These are phyloP conservation scores for Lasius fuliginosus DNA, from an alignment of 2,888 invertebrate species.

Conservation along the genomic window DNA sequence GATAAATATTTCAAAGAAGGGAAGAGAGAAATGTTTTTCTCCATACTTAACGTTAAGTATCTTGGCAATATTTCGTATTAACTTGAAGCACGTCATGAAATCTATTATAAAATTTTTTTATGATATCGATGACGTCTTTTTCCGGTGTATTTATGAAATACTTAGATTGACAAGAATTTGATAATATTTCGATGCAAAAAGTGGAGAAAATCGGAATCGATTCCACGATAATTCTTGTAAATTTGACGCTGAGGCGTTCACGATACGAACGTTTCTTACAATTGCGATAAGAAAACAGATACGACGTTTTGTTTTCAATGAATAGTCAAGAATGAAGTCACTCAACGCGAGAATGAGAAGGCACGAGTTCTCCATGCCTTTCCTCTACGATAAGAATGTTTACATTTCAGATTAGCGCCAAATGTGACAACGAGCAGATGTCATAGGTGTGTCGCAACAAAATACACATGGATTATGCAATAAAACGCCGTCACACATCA, in stretches of 20 bases:
- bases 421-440: constrained; percentile 34
- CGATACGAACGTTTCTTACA: not conserved
- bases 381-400: constrained; percentile 30
- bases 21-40: not conserved
- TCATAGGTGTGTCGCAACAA: constrained; percentile 35
- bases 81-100: not conserved
- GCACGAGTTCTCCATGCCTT: constrained; percentile 10
- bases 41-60: not conserved
- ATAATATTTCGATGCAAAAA: not conserved
- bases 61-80: not conserved
- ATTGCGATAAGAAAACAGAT: constrained; percentile 22
- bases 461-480: constrained; percentile 54
- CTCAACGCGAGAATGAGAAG: not conserved
- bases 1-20: not conserved
- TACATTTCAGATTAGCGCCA: constrained; percentile 20
- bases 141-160: not conserved
- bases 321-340: constrained; percentile 11
- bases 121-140: not conserved
- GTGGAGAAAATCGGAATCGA: not conserved
- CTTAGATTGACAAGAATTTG: not conserved
- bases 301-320: constrained; percentile 32
- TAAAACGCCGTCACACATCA: not conserved
- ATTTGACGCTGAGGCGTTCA: not conserved
- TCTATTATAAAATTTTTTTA: not conserved
- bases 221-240: not conserved